Evolutionary conservation across 2,888 invertebrate species (phyloP), one percentile per base, ranked within the genome.

Genomic region (Ischnura elegans): DNA sequence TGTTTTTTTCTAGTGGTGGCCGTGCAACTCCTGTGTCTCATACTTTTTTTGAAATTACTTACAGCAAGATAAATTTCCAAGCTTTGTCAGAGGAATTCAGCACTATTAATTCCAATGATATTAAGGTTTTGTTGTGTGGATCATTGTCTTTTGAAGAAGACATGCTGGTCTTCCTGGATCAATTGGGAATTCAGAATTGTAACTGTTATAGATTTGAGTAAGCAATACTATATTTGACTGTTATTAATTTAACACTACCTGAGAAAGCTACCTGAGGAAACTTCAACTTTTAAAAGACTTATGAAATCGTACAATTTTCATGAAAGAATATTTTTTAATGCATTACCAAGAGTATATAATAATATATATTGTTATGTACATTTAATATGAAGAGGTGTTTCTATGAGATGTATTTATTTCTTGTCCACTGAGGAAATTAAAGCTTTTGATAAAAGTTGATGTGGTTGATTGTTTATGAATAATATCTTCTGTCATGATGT

Each of bases 101-200:
- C 94, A 96, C 96, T 93, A 95, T 95, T 94, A 94, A 95, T 76
- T 43, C 90, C 93, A 87, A 94, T 29, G 95, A 95, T 94, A 96
- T 96, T 94, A 96, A 96, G 95, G 96, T 97, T 95, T 95, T 97
- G 87, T 95, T 98, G 94, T 97, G 97, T 96, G 98, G 98, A 29
- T 97, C 97, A 94, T 95, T 96, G 90, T 95, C 96, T 55, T 97
- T 97, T 96, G 97, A 96, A 95, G 95, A 96, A 94, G 95, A 96
- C 94, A 97, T 97, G 95, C 95, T 96, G 94, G 95, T 95, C 51
- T 95, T 95, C 96, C 94, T 95, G 87, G 45, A 94, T 94, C 94
- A 95, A 93, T 95, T 95, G 95, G 94, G 95, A 94, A 94, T 96
- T 86, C 76, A 94, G 66, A 93, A 94, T 93, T 94, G 95, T 94